Percentiles rank a stretch among this genome's conserved stretches.
Evolutionary conservation across 1,140 invertebrate genomes (phyloP).

Genomic region (Streblospio benedicti): DNA sequence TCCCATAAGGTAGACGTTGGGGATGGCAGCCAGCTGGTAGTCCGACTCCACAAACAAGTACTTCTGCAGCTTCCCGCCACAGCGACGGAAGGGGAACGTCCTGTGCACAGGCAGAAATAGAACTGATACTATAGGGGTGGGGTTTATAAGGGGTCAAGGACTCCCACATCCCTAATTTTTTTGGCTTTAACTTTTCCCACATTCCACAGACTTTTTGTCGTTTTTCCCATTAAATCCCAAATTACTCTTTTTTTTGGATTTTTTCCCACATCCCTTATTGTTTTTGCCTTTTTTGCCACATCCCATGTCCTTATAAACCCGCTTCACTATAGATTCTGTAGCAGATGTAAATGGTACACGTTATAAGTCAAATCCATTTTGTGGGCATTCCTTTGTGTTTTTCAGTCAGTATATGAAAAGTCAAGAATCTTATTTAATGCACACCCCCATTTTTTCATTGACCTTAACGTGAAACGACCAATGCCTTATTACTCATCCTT

Average conservation of each 20-base stretch:
- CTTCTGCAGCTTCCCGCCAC: constrained; percentile 21
- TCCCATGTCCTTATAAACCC: no score
- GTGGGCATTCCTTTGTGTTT: neutral
- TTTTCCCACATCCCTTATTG: no score
- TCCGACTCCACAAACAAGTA: constrained; percentile 43
- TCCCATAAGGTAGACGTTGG: constrained; percentile 46
- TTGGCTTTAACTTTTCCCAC: no score
- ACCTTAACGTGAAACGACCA: neutral
- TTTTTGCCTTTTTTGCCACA: no score
- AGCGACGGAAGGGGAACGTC: neutral
- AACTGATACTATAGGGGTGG: neutral
- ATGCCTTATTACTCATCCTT: neutral
- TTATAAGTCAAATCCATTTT: neutral
- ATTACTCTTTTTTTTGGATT: no score
- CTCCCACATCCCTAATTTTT: no score
- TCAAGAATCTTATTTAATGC: neutral
- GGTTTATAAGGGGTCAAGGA: neutral
- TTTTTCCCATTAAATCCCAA: no score
- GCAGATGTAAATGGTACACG: no score
- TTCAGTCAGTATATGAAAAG: neutral
- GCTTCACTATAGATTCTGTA: no score
- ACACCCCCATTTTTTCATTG: neutral
- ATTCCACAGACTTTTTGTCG: no score
- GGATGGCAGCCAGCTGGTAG: constrained; percentile 41
- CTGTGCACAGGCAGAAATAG: neutral